A percentile compares a stretch with the other conserved stretches of the same genome.
These are phyloP conservation scores for Molanna angustata DNA, from an alignment of 2,888 invertebrate genomes.

Conservation along the genomic window DNA sequence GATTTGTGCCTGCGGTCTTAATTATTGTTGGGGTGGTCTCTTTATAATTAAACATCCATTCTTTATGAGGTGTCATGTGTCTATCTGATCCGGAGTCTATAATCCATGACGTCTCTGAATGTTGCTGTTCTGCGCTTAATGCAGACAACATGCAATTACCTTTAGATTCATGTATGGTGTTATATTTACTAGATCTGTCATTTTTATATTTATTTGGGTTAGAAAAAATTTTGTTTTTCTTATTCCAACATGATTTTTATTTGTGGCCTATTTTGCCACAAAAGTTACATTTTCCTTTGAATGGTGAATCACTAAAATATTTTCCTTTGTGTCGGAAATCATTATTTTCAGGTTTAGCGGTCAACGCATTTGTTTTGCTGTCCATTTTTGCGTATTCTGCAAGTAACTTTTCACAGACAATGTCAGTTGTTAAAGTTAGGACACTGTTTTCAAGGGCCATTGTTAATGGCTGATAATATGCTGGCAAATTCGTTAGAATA, in stretches of 20 bases:
- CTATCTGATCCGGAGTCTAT: constrained; percentile 2
- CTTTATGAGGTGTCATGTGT: neutral
- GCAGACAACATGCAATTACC: neutral
- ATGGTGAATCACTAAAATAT: neutral
- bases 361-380: neutral
- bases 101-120: neutral
- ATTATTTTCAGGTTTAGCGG: neutral
- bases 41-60: neutral
- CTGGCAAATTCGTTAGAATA: constrained; percentile 1
- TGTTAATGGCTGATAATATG: neutral
- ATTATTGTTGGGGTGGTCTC: neutral
- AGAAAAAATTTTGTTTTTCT: neutral
- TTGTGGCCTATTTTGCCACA: constrained; percentile 2
- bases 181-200: neutral
- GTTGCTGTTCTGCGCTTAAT: neutral
- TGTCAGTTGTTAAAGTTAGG: neutral
- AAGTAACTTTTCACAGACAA: constrained; percentile 3
- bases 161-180: neutral
- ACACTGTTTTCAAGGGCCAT: constrained; percentile 5
- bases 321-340: neutral
- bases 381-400: neutral
- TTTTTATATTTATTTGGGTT: neutral
- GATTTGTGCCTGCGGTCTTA: neutral
- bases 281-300: neutral
- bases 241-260: neutral